phyloP scores from a whole-genome alignment of 2,113 vertebrate genomes.

The Scortum barcoo region DNA sequence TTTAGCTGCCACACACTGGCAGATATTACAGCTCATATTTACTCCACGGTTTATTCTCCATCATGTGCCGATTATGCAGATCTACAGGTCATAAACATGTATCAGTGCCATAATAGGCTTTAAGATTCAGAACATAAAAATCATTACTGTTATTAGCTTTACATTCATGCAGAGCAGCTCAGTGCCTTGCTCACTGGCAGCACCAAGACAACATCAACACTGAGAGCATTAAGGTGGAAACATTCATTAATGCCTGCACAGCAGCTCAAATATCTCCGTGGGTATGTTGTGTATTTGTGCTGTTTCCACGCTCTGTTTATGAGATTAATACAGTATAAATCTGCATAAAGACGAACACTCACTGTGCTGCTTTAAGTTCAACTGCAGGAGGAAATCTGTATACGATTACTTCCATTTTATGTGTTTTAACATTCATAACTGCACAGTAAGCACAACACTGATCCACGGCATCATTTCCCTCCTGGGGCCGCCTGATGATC shows the following conservation, averaged over 20 bases:
- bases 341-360: neutral
- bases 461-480: neutral
- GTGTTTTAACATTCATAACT: constrained; percentile 40
- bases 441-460: neutral
- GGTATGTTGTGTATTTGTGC: too few species aligned
- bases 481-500: constrained; percentile 5
- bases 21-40: neutral
- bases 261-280: too few species aligned
- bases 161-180: neutral
- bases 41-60: neutral
- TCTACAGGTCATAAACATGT: neutral
- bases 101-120: neutral
- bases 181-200: neutral
- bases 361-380: neutral
- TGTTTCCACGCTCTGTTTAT: neutral
- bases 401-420: constrained; percentile 7
- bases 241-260: neutral
- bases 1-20: neutral
- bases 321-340: neutral
- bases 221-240: neutral
- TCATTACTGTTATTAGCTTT: neutral
- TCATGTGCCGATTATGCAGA: constrained; percentile 34
- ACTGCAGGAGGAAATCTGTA: neutral
- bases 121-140: neutral
- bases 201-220: neutral